Base-by-base conservation (phyloP, 35 echinoderm and acorn worm genomes). In the Strongylocentrotus purpuratus region DNA sequence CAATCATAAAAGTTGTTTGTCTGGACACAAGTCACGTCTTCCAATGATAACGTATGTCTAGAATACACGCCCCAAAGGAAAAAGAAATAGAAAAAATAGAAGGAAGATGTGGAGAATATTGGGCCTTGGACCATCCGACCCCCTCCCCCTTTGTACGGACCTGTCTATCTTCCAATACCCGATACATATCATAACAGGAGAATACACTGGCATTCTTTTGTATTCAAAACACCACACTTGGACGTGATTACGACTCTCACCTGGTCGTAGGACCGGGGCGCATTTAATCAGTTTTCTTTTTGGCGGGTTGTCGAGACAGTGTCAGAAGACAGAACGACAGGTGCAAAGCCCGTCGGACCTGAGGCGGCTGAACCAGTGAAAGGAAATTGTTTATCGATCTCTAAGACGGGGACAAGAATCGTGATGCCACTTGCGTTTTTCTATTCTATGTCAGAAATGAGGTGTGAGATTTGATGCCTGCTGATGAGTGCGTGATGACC, bases 301-400 rank as follows among this genome's bases (percentile, higher is more conserved):
- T 22, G 20, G 65, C 20, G 65, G 65, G 65, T 78, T 28, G 7
- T 28, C 28, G 22, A 78, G 65, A 78, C 65, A n/a, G 65, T 78
- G 65, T 28, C 22, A 78, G 20, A 78, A 78, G 20, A 78, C 20
- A 15, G 50, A 9, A 10, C 9, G 50, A 55, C 65, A 78, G 65
- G 65, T 78, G 65, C 65, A 78, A 78, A 78, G 20, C 65, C 25
- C 4, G 65, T 78, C 65, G 25, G 20, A 22, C 65, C 20, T 78
- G 20, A n/a, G 65, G 65, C 65, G 65, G 65, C 28, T 28, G 65
- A 78, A 78, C 22, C 65, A n/a, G 65, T 28, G 20, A 78, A 78
- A 28, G 65, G 65, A 78, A 78, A 78, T 78, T 78, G 65, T 78
- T 78, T 78, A 78, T 78, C 65, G 65, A 78, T 78, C 25, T 78